These are phyloP conservation scores for Diprion similis DNA, from an alignment of 1,140 invertebrate genomes.

Conservation along the genomic window DNA sequence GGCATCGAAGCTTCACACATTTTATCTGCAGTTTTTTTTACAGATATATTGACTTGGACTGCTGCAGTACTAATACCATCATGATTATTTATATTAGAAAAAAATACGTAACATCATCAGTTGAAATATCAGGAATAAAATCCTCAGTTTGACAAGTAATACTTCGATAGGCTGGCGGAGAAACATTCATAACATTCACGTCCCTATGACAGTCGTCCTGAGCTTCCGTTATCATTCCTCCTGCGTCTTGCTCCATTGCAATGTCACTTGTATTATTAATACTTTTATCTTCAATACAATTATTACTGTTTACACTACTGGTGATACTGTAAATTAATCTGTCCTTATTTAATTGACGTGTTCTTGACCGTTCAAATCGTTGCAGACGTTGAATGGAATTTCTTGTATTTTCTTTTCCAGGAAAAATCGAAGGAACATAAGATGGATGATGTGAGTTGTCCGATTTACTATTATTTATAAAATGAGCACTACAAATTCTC, in stretches of 20 bases:
- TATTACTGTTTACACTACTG: too few relatives aligned
- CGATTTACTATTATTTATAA: slow-evolving; percentile 25
- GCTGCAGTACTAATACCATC: slow-evolving; percentile 24
- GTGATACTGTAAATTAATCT: too few relatives aligned
- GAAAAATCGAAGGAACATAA: slow-evolving; percentile 26
- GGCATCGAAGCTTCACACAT: slow-evolving; percentile 12
- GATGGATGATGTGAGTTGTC: slow-evolving; percentile 21
- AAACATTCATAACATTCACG: neutral
- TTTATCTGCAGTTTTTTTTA: slow-evolving; percentile 14
- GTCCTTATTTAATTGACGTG: too few relatives aligned
- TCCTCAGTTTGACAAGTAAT: slow-evolving; percentile 23
- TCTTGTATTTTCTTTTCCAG: slow-evolving; percentile 15
- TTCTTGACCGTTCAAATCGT: neutral
- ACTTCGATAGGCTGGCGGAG: slow-evolving; percentile 10
- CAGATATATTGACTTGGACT: slow-evolving; percentile 26
- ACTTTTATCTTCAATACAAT: too few relatives aligned
- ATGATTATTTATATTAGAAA: slow-evolving; percentile 13
- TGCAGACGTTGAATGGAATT: neutral
- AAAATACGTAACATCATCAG: slow-evolving; percentile 19
- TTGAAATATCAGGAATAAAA: neutral
- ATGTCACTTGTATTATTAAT: neutral
- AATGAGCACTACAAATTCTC: slow-evolving; percentile 22
- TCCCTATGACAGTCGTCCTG: neutral
- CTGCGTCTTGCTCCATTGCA: neutral
- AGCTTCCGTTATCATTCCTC: neutral